Base-by-base conservation (phyloP, 2,888 invertebrate species). In the Napeogenes inachia region DNA sequence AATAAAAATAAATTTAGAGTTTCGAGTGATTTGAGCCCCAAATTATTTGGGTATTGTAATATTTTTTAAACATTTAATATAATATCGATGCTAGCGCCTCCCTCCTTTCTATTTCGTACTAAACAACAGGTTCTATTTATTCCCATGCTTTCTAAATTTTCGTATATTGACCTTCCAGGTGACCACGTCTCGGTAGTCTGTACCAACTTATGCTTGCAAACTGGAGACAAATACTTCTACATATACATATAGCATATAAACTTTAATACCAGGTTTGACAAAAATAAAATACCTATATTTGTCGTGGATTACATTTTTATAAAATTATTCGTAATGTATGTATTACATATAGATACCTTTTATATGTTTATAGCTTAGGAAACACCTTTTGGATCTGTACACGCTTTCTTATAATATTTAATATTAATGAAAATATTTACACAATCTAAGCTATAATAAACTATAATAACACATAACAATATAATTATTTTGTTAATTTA, bases 101-200 rank as follows among this genome's bases (percentile, higher is more conserved):
- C 54, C 35, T 10, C 66, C 67, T 69, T 69, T 69, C 69, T 69
- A 66, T 64, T 64, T 58, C 53, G 61, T 58, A 66, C 61, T 66
- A 60, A 66, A 45, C 71, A 69, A 72, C 74, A 70, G 71, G 69
- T 70, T 72, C 68, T 62, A 64, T 65, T 67, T 71, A 71, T 74
- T 74, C 73, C 72, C 74, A 73, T 71, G 70, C 74, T 74, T 74
- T 74, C 74, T 73, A 74, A 72, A 69, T 73, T 71, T 73, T 74
- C 73, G 73, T 74, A 62, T 71, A 64, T 72, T 72, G 72, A 71
- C 73, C 73, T 70, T 70, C 68, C 59, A 59, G 60, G 55, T 63
- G 58, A 62, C 60, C 61, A 66, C 63, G 64, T 54, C 61, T 61
- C 56, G 45, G 38, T 54, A 54, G 21, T 61, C 56, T 47, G 38